phyloP scores from a whole-genome alignment of 1,140 invertebrate genomes.

The Pantala flavescens region DNA sequence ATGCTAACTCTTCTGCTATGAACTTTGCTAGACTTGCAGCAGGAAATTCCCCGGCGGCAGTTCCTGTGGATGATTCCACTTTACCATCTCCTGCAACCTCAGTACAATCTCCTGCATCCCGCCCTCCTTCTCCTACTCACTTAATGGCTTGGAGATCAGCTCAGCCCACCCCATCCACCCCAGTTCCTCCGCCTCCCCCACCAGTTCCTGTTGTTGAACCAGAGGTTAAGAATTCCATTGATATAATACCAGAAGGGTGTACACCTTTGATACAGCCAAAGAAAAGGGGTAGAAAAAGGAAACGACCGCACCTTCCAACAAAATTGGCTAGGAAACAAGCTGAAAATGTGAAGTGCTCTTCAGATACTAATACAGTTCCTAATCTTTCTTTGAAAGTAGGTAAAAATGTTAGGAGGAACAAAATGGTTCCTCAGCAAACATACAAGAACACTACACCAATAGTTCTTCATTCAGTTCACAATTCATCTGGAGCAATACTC shows the following conservation, averaged over 20 bases:
- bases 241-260: not conserved
- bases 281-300: not conserved
- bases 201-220: not conserved
- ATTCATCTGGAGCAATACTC: not conserved
- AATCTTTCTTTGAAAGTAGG: not conserved
- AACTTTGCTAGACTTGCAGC: not conserved
- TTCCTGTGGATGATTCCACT: not conserved
- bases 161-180: not conserved
- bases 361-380: not conserved
- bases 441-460: not conserved
- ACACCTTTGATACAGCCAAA: not conserved
- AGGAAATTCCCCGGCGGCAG: not conserved
- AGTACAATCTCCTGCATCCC: slow-evolving; percentile 12
- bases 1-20: slow-evolving; percentile 38
- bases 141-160: no score
- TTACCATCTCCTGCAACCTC: not conserved
- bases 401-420: not conserved
- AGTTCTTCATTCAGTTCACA: not conserved
- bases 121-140: not conserved
- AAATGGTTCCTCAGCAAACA: not conserved
- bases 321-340: not conserved
- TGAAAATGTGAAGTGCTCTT: not conserved
- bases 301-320: not conserved
- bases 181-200: not conserved
- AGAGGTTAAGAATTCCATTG: not conserved